Base-by-base conservation (phyloP, 2,797 vertebrate species). In the Chaunax sp. region DNA sequence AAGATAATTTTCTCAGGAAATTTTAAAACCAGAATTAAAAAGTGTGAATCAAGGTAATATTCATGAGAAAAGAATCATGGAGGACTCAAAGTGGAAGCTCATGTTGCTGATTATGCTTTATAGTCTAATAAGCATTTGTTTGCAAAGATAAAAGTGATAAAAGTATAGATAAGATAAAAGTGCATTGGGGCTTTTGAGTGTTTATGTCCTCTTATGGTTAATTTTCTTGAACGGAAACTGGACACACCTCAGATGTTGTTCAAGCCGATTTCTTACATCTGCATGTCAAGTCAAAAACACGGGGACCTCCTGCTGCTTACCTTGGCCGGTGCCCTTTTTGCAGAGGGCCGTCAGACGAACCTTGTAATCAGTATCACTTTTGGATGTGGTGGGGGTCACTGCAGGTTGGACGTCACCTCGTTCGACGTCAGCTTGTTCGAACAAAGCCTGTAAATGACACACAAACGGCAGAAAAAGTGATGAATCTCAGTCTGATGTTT, bases 361-460 rank as follows among this genome's bases (percentile, higher is more conserved):
- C 20, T 89, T 67, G 60, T 65, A 68, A 2, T 78, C 73, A 6
- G 3, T 0, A 14, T 0, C 0, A 23, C 11, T 5, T 14, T 18
- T 1, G 4, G 18, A 5, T 64, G 30, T 2, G 16, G 5, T 6
- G 16, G 49, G n/a, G 46, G 12, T 0, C 9, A 30, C 0, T 23
- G 14, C 3, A 1, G 53, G 0, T 8, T 45, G 59, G 26, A 18
- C 65, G n/a, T n/a, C n/a, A n/a, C 56, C 62, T 16, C 23, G n/a
- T 26, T 38, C 15, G 28, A 60, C 3, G 5, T 71, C 60, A 3
- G 49, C 49, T 23, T 87, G 58, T 64, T 93, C 86, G 67, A 83
- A 90, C 90, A 85, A 94, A 10, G 77, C 75, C 96, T 98, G 88
- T 15, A 71, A 72, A 84, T 8, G 13, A 77, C 23, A 70, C 30